A percentile compares a stretch with the other conserved stretches of the same genome.
Evolutionary conservation across 2,797 vertebrate species (phyloP).

Genomic region (Microchirus variegatus): DNA sequence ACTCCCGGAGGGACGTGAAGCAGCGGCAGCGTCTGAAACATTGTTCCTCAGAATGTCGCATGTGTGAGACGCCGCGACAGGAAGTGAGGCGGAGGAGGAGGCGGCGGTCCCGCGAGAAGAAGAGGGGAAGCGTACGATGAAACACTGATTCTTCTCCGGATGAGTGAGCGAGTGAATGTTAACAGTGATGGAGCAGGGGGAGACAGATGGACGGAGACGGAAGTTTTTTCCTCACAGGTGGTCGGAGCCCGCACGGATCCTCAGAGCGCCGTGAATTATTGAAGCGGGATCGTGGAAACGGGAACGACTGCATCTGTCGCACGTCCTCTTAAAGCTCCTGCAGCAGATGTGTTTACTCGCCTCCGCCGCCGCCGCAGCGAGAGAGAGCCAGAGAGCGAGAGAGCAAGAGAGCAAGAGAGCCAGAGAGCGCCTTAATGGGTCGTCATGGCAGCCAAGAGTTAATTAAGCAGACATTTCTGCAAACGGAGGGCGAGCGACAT

Average conservation of each 20-base stretch:
- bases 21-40: conserved; percentile 29
- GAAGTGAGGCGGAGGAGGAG: background rate
- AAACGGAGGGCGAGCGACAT: no score
- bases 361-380: no score
- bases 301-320: no score
- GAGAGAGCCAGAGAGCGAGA: no score
- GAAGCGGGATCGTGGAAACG: conserved; percentile 84
- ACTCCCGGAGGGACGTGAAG: background rate
- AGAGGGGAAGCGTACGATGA: background rate
- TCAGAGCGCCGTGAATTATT: conserved; percentile 87
- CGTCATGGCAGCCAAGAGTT: no score
- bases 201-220: conserved; percentile 71
- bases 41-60: conserved; percentile 11
- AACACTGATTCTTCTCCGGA: conserved; percentile 27
- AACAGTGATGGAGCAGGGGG: conserved; percentile 42
- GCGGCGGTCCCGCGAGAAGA: background rate
- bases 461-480: no score
- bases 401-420: no score
- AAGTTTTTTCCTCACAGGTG: conserved; percentile 68
- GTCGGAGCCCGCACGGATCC: no score
- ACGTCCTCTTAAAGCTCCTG: no score
- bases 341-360: no score
- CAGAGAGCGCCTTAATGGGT: no score
- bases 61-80: background rate
- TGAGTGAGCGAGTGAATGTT: conserved; percentile 43